Evolutionary conservation across 2,113 vertebrate genomes (phyloP).

Genomic region (Xiphorhynchus elegans): DNA sequence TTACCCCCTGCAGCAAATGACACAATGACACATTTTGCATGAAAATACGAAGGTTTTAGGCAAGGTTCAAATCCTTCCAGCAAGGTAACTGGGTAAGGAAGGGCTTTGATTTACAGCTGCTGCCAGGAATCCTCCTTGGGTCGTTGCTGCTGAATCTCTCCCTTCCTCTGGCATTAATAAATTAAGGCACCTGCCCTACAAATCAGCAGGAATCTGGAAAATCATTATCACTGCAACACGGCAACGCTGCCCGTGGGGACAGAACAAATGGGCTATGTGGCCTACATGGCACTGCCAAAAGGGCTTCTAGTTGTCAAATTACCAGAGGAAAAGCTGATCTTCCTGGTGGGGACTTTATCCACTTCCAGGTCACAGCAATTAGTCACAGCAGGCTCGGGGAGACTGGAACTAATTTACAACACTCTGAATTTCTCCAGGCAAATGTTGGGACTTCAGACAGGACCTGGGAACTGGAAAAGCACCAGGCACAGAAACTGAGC

Average conservation of each 20-base stretch:
- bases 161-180: constrained; percentile 21
- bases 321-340: constrained; percentile 55
- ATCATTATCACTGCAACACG: constrained; percentile 11
- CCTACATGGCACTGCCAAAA: background rate
- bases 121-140: background rate
- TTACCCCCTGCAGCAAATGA: background rate
- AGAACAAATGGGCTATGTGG: constrained; percentile 21
- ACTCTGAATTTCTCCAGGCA: background rate
- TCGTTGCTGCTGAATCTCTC: background rate
- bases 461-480: background rate
- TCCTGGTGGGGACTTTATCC: constrained; percentile 54
- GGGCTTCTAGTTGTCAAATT: constrained; percentile 51
- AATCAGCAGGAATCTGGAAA: constrained; percentile 56
- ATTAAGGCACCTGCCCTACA: constrained; percentile 37
- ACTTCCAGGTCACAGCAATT: constrained; percentile 71
- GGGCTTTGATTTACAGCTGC: background rate
- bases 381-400: constrained; percentile 38
- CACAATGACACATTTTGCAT: background rate
- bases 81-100: background rate
- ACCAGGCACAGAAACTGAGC: background rate
- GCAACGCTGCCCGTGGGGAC: background rate
- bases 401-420: constrained; percentile 69
- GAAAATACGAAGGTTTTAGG: background rate
- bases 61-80: background rate
- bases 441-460: background rate